Base-by-base conservation (phyloP, 2,113 vertebrate species). In the Thermophis baileyi region DNA sequence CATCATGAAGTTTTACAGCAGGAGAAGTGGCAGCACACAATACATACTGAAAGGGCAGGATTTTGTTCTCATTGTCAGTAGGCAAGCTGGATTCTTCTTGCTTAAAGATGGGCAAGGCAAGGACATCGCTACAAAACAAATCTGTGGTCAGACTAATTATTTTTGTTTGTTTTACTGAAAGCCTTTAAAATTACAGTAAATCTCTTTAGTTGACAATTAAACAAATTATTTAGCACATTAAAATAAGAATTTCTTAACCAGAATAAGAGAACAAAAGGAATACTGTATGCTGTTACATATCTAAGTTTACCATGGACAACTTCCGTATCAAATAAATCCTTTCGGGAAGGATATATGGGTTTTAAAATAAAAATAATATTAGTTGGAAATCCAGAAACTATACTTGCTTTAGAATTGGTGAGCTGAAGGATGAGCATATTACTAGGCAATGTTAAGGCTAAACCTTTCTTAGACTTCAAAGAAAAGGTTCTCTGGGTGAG, bases 81-180 rank as follows among this genome's bases (percentile, higher is more conserved):
- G 99, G 99, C 94, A 99, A 95, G 94, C 98, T 99, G 12, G 99
- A 98, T 92, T 99, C 99, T 96, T 99, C 99, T 97, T 99, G 99
- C 95, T 99, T 99, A 97, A 99, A 99, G 97, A 99, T 99, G 95
- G 99, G 99, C 93, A 99, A 97, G 11, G 99, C 99, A 0, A 99
- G 98, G 25, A 99, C 99, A 93, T 99, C 99, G 54, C 99, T 99
- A 91, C 51, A 0, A 91, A 53, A 95, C 55, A 94, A 91, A 95
- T 9, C 0, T 0, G 35, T 27, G 46, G 50, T 60, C n/a, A 69
- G 46, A 24, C 35, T 4, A 50, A 30, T 18, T 22, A 24, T 30
- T 87, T 85, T 49, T 25, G 44, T 57, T 55, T 25, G 51, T 54
- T 25, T 57, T 49, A 93, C 7, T 18, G 18, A 35, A 49, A n/a